Evolutionary conservation across 2,113 vertebrate species (phyloP).

Genomic region (Pomatostomus ruficeps): DNA sequence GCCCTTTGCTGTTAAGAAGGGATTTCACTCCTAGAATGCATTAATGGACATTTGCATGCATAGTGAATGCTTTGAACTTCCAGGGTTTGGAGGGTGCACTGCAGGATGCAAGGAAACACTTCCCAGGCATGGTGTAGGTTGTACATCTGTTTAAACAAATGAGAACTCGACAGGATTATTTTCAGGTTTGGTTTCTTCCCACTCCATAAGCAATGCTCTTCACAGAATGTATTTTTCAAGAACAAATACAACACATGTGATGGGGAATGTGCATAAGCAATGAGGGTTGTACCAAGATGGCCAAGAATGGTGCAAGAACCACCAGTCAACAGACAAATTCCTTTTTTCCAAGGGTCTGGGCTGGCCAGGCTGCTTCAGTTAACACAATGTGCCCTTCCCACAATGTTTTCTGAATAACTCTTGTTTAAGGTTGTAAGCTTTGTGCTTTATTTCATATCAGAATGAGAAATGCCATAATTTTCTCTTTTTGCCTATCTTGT

Average conservation of each 20-base stretch:
- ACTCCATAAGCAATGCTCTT: neutral
- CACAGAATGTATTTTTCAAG: neutral
- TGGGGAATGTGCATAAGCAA: neutral
- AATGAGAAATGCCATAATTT: neutral
- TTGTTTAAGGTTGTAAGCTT: neutral
- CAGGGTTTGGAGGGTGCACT: neutral
- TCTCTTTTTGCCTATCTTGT: neutral
- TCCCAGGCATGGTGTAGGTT: neutral
- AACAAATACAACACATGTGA: neutral
- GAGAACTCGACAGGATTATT: neutral
- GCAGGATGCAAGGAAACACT: neutral
- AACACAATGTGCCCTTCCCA: neutral
- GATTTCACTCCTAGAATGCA: neutral
- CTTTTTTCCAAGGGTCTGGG: neutral
- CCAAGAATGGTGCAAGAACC: neutral
- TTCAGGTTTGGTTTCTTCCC: neutral
- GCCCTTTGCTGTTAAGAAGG: neutral
- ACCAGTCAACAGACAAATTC: neutral
- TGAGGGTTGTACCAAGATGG: neutral
- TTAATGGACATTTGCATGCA: neutral
- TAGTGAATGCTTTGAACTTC: neutral
- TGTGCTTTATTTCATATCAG: neutral
- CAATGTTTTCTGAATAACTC: neutral
- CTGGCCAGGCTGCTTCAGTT: neutral
- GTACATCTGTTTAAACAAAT: neutral